A percentile compares a stretch with the other conserved stretches of the same genome.
Evolutionary conservation across 2,888 invertebrate species (phyloP).

Genomic region (Oegoconia quadripuncta): DNA sequence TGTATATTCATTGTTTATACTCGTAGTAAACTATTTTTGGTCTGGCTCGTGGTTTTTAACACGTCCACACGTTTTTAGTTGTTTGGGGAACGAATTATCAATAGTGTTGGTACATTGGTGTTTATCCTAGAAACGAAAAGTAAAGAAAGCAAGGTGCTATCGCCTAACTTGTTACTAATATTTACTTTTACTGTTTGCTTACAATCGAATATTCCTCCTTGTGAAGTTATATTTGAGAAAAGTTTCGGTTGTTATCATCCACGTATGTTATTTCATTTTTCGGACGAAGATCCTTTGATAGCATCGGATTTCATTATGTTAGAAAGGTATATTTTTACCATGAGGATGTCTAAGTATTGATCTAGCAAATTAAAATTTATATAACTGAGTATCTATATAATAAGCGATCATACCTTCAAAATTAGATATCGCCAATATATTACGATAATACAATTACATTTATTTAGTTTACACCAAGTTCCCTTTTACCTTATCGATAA

Average conservation of each 20-base stretch:
- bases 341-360: too few relatives aligned
- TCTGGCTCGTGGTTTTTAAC: constrained; percentile 24
- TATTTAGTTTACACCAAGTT: too few relatives aligned
- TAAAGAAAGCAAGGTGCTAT: constrained; percentile 34
- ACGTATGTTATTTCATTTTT: not conserved
- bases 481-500: too few relatives aligned
- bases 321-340: too few relatives aligned
- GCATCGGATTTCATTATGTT: too few relatives aligned
- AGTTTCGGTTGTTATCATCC: not conserved
- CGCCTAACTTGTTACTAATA: constrained; percentile 29
- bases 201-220: constrained; percentile 20
- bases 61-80: constrained; percentile 29
- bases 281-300: too few relatives aligned
- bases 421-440: too few relatives aligned
- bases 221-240: not conserved
- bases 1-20: too few relatives aligned
- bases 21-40: constrained; percentile 21
- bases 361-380: too few relatives aligned
- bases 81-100: constrained; percentile 43
- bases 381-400: too few relatives aligned
- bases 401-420: too few relatives aligned
- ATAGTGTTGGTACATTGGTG: constrained; percentile 40
- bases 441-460: too few relatives aligned
- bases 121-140: constrained; percentile 31
- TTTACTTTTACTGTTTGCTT: constrained; percentile 36